Base-by-base conservation (phyloP, 64 coral and sea anemone genomes). In the Hydrozoanthus tunicans region DNA sequence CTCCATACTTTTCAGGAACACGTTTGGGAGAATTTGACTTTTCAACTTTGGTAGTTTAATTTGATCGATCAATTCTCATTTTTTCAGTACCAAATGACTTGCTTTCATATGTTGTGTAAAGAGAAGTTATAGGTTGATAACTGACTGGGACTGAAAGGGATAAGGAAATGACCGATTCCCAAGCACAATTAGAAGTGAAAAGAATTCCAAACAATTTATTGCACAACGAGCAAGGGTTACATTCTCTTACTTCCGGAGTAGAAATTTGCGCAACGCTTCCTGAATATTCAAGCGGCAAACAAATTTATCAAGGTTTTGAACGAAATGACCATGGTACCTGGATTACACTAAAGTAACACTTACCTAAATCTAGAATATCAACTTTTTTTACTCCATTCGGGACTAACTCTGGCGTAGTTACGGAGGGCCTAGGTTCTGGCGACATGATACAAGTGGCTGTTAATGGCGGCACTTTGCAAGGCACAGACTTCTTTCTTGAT, bases 291-390 rank as follows among this genome's bases (percentile, higher is more conserved):
- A 43, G 20, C 32, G 32, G 32, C 32, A 43, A 43, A 43, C 32
- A 43, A 43, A 2, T 43, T 43, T 43, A 43, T 43, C 32, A 43
- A 43, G 2, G 32, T 43, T 43, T 43, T 43, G 32, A 43, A 43
- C 32, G 32, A 43, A 43, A 43, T 43, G n/a, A 55, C 14, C 6
- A 79, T 32, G 10, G 9, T n/a, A 81, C 57, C 56, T 69, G 5
- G 3, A 61, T 10, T 73, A 10, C 56, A 20, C 10, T 7, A 23
- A 11, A 15, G 15, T 74, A 11, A 25, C 3, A 74, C 84, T 88
- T 58, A 88, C 84, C 84, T 57, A 88, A 88, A 88, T 88, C 84
- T 74, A 88, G 84, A 27, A 88, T n/a, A 14, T 88, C 67, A 88
- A 74, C 23, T 75, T 88, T 88, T 14, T 58, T 74, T 5, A 54